These are phyloP conservation scores for Acronicta alni DNA, from an alignment of 2,888 invertebrate species.

Conservation along the genomic window DNA sequence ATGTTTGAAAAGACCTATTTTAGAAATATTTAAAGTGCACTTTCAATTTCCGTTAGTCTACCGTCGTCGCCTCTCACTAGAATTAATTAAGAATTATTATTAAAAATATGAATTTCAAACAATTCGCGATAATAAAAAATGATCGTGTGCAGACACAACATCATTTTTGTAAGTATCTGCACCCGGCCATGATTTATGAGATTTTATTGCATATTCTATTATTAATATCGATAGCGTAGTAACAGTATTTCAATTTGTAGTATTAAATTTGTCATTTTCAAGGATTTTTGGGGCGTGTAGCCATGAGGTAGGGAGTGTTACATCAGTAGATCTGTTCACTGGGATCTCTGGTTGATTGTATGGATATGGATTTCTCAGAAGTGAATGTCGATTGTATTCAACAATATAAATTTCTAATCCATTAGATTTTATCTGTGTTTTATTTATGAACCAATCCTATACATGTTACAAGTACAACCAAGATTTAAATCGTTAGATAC, in stretches of 20 bases:
- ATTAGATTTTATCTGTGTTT: constrained; percentile 81
- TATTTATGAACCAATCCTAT: constrained; percentile 62
- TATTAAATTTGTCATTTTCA: constrained; percentile 83
- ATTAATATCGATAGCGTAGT: constrained; percentile 81
- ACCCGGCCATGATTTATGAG: constrained; percentile 70
- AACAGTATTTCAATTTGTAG: constrained; percentile 85
- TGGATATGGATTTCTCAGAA: constrained; percentile 77
- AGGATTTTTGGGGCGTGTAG: constrained; percentile 67
- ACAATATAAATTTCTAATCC: constrained; percentile 89
- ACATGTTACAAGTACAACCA: neutral
- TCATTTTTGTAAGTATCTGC: constrained; percentile 61
- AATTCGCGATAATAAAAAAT: constrained; percentile 62
- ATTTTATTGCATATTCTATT: constrained; percentile 84
- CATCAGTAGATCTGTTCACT: constrained; percentile 59
- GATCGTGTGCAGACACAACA: constrained; percentile 64
- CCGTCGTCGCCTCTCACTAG: constrained; percentile 76
- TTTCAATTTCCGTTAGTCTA: constrained; percentile 69
- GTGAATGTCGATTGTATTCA: constrained; percentile 87
- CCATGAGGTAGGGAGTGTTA: constrained; percentile 55
- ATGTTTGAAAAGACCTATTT: constrained; percentile 49
- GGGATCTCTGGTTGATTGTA: constrained; percentile 66
- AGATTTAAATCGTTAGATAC: too few relatives aligned
- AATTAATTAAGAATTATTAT: constrained; percentile 66
- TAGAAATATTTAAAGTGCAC: constrained; percentile 73
- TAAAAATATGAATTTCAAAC: constrained; percentile 76